phyloP scores from a whole-genome alignment of 2,797 vertebrate species.

The Macropus fuliginosus region DNA sequence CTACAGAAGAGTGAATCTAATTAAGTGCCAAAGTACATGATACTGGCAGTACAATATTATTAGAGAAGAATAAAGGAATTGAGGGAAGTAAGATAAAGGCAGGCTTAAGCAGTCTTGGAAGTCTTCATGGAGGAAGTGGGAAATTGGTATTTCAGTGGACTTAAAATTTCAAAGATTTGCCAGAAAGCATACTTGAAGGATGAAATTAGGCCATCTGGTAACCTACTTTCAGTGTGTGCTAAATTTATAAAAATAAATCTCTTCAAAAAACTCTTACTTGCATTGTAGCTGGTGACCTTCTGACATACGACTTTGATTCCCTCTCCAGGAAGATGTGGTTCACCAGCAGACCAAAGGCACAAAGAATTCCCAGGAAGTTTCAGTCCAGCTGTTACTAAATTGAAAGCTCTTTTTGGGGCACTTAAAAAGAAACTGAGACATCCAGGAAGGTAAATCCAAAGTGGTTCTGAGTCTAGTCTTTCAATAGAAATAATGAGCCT shows the following conservation, averaged over 20 bases:
- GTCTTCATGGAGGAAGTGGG: not conserved
- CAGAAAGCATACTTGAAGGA: not conserved
- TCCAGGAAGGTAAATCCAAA: not conserved
- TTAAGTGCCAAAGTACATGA: not conserved
- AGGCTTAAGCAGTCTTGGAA: not conserved
- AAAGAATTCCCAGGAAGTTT: constrained; percentile 64
- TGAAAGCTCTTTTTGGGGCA: constrained; percentile 73
- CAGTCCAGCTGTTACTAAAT: constrained; percentile 72
- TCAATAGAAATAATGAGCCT: not conserved
- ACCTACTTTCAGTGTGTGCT: constrained; percentile 20
- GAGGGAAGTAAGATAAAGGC: not conserved
- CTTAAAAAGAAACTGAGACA: constrained; percentile 52
- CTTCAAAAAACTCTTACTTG: constrained; percentile 46
- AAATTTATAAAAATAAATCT: constrained; percentile 4
- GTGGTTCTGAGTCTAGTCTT: not conserved
- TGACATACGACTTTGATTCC: constrained; percentile 71
- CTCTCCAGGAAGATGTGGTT: constrained; percentile 66
- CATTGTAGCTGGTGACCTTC: constrained; percentile 64
- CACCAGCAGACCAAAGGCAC: constrained; percentile 54
- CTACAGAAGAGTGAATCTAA: not conserved
- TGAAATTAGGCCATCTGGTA: constrained; percentile 2
- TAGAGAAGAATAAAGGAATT: not conserved
- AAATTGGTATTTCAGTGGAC: not conserved
- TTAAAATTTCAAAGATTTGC: not conserved
- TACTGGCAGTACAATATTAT: not conserved